Evolutionary conservation across 2,888 invertebrate species (phyloP), one percentile per base, ranked within the genome.

Genomic region (Drosophila dives): DNA sequence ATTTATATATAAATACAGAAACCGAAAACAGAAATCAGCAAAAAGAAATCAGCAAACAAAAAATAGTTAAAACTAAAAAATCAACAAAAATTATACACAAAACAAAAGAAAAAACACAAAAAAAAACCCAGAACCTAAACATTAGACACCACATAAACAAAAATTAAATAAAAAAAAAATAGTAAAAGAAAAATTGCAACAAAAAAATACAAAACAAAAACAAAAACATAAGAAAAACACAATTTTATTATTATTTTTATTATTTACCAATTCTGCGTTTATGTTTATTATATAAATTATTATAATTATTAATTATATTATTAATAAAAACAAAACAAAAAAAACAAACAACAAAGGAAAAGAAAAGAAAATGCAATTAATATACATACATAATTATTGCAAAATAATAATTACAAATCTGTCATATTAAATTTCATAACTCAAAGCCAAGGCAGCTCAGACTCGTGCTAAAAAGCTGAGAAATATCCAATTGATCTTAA

Each of bases 251-350:
- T 91, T 92, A 91, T 92, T 91, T 89, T 85, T 91, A 91, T 91
- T 90, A 91, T 91, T 92, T 90, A 89, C 87, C 88, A 86, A 90
- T 87, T 89, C 81, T 90, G 90, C 91, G 89, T 91, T 89, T 92
- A 91, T 92, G 87, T 91, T 89, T 89, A 91, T 91, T 91, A 91
- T 88, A 89, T 91, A 90, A 91, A 90, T 91, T 90, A 90, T 91
- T 91, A 91, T 91, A 91, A 91, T 91, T 91, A 81, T 85, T 91
- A 91, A 88, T 90, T 90, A 83, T 90, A 89, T 86, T 88, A 86
- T 81, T 83, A 89, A 85, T 81, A 89, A 87, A 50, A 33, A 53
- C 34, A 84, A 78, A 51, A 71, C 72, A 80, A 50, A 70, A 72
- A 76, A 64, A 61, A 55, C 65, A 61, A 63, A 54, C 40, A 45